Base-by-base conservation (phyloP, 2,888 invertebrate species). In the Crematogaster levior region DNA sequence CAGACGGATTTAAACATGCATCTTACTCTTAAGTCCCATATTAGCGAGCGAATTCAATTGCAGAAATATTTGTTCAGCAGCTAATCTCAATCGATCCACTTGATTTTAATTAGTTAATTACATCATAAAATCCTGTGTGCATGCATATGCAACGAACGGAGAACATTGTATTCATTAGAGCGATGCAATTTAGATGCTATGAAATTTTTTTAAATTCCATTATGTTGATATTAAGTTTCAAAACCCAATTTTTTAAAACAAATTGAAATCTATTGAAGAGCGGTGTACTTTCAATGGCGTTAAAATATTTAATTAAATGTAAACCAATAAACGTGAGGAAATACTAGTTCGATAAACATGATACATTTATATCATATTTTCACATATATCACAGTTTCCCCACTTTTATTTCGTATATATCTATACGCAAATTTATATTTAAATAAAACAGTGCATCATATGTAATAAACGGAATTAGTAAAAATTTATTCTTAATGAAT, bases 81-180 rank as follows among this genome's bases (percentile, higher is more conserved):
- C 37, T n/a, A 65, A 63, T 51, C 63, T 37, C 53, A 53, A 46
- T 63, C 51, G 75, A 27, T 37, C 74, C 12, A 63, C 27, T 63
- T 51, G n/a, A n/a, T 15, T 18, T 37, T 51, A 37, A 63, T 51
- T 51, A 60, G 30, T 30, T 43, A 40, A 51, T 63, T 63, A 3
- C 15, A 48, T 51, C 37, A 48, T 43, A 37, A 56, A 37, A 40
- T 9, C 18, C 34, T 30, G 10, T 12, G 48, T 15, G 30, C 12
- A 27, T 34, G 6, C 34, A 6, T 34, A 34, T 6, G 63, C 37
- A 21, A 34, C 6, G 46, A 24, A 74, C 34, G 40, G 7, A 18
- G 24, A 48, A 18, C 48, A 74, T 48, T 61, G 21, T 61, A 61
- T 74, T 74, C 61, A 37, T 5, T 34, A 34, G 46, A 48, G 7